phyloP scores from a whole-genome alignment of 1,140 invertebrate genomes.

The Drosophila tristis region DNA sequence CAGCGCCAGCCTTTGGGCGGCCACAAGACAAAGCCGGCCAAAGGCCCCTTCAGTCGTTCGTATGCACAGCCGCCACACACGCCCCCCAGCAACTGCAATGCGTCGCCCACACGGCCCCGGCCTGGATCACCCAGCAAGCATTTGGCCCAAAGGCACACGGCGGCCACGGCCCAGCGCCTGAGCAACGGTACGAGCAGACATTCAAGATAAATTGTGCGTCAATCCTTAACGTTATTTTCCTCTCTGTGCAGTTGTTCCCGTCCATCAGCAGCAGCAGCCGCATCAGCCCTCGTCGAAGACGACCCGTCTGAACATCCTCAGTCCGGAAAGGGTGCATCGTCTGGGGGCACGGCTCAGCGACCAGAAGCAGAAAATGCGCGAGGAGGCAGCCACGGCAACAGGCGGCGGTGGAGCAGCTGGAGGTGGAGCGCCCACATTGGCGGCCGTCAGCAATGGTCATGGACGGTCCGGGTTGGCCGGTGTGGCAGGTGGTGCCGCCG shows the following conservation, averaged over 20 bases:
- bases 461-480: background rate
- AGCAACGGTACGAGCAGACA: conserved; percentile 26
- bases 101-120: conserved; percentile 51
- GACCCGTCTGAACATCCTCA: conserved; percentile 72
- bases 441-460: conserved; percentile 10
- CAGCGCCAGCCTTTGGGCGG: conserved; percentile 10
- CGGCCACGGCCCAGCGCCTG: conserved; percentile 66
- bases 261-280: conserved; percentile 35
- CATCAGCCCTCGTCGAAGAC: conserved; percentile 45
- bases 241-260: conserved; percentile 22
- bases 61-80: background rate
- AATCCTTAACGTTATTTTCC: no score
- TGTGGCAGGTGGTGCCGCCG: background rate
- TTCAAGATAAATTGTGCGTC: no score
- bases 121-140: conserved; percentile 66
- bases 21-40: conserved; percentile 40
- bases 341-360: conserved; percentile 74
- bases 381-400: conserved; percentile 43
- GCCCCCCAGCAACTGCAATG: conserved; percentile 14
- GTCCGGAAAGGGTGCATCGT: conserved; percentile 81
- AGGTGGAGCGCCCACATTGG: background rate
- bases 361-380: conserved; percentile 72
- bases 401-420: conserved; percentile 15
- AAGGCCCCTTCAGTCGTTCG: conserved; percentile 10
- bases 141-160: conserved; percentile 70